phyloP scores from a whole-genome alignment of 2,113 vertebrate species.

The Dicerorhinus sumatrensis region DNA sequence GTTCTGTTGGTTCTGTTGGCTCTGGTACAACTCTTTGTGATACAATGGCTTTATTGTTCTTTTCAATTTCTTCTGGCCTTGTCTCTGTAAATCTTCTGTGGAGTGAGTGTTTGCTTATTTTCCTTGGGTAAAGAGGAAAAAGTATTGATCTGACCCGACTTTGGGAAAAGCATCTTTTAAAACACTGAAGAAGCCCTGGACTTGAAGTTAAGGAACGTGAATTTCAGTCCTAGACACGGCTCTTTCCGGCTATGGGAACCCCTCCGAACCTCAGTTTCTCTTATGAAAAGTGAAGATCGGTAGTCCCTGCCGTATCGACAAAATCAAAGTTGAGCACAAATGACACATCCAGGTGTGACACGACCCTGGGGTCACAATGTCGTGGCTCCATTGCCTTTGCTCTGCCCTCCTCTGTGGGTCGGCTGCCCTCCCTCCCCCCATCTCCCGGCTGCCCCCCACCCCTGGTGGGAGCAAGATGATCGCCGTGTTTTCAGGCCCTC shows the following conservation, averaged over 20 bases:
- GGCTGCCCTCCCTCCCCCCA: not conserved
- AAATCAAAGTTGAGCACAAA: not conserved
- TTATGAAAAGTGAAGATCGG: not conserved
- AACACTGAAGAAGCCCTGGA: not conserved
- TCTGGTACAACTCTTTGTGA: slow-evolving; percentile 41
- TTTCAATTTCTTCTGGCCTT: slow-evolving; percentile 31
- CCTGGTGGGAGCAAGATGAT: not conserved
- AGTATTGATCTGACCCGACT: not conserved
- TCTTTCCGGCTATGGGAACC: not conserved
- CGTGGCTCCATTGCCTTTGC: not conserved
- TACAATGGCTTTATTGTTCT: slow-evolving; percentile 41
- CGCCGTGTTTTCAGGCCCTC: not conserved
- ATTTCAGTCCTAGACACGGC: not conserved
- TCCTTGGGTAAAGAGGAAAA: not conserved
- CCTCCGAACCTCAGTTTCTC: not conserved
- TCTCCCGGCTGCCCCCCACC: not conserved
- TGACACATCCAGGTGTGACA: not conserved
- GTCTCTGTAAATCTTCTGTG: slow-evolving; percentile 5
- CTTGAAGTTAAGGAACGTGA: not conserved
- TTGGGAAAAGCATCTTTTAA: slow-evolving; percentile 33
- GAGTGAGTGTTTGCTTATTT: slow-evolving; percentile 40
- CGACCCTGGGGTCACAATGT: not conserved
- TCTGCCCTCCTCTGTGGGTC: not conserved
- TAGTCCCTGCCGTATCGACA: not conserved
- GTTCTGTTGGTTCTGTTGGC: slow-evolving; percentile 15